phyloP scores from a whole-genome alignment of 2,888 invertebrate species.

The Tiphia femorata region DNA sequence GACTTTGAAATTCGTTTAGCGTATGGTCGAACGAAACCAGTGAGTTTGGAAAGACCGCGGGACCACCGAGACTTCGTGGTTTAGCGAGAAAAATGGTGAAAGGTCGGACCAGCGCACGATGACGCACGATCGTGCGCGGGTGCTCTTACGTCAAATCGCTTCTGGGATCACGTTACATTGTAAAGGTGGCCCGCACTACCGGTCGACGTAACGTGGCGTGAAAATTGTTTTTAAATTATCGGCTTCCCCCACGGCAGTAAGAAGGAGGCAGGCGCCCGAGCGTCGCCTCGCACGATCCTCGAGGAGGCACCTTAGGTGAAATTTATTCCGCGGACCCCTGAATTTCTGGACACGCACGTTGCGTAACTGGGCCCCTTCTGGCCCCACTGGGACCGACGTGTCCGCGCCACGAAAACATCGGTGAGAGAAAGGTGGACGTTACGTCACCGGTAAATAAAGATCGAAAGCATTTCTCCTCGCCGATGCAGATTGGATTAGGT shows the following conservation, averaged over 20 bases:
- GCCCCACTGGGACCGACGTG: too few relatives aligned
- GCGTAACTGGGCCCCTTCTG: constrained; percentile 40
- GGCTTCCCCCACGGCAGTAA: not conserved
- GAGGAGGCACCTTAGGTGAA: constrained; percentile 29
- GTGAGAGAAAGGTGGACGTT: constrained; percentile 57
- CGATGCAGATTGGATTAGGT: constrained; percentile 47
- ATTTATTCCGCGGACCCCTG: constrained; percentile 36
- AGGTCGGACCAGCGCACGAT: too few relatives aligned
- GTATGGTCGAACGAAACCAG: too few relatives aligned
- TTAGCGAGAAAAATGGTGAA: too few relatives aligned
- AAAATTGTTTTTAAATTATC: constrained; percentile 15
- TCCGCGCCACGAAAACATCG: constrained; percentile 40
- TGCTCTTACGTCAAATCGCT: too few relatives aligned
- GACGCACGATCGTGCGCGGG: too few relatives aligned
- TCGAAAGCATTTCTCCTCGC: constrained; percentile 48
- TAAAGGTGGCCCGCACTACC: not conserved
- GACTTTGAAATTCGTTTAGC: too few relatives aligned
- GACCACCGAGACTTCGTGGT: too few relatives aligned
- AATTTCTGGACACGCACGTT: constrained; percentile 40
- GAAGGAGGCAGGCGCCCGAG: too few relatives aligned
- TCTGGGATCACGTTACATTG: too few relatives aligned
- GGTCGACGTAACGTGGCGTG: not conserved
- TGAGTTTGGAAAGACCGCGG: too few relatives aligned
- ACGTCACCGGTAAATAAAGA: constrained; percentile 58
- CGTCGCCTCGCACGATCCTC: not conserved